These are phyloP conservation scores for Drosophila infuscata DNA, from an alignment of 2,888 invertebrate genomes.

Conservation along the genomic window DNA sequence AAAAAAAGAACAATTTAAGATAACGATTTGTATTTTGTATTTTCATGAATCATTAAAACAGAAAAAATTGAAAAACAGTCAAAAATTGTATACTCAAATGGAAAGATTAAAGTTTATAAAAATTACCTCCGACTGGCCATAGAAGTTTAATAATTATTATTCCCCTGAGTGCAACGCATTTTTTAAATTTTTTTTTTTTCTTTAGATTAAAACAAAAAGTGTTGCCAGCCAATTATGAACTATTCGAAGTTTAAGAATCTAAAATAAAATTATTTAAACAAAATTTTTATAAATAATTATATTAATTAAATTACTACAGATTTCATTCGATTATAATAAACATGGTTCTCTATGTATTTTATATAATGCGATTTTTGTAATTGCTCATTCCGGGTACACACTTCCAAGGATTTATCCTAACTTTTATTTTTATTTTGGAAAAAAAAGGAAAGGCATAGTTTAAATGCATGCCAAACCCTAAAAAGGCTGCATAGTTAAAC, in stretches of 20 bases:
- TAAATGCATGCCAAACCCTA: conserved; percentile 62
- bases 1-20: conserved; percentile 19
- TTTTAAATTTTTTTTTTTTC: not conserved
- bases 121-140: conserved; percentile 30
- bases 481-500: conserved; percentile 62
- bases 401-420: conserved; percentile 12
- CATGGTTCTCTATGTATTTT: conserved; percentile 35
- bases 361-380: conserved; percentile 26
- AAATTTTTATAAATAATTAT: conserved; percentile 69
- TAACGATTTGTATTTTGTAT: conserved; percentile 24
- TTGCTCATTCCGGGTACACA: conserved; percentile 21
- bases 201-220: conserved; percentile 5
- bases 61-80: conserved; percentile 11
- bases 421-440: not conserved
- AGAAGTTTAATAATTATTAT: conserved; percentile 20
- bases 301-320: conserved; percentile 71
- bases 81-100: conserved; percentile 22
- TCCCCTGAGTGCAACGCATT: conserved; percentile 48
- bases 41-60: conserved; percentile 20
- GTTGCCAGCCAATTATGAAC: conserved; percentile 11
- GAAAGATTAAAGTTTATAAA: conserved; percentile 31
- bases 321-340: conserved; percentile 73
- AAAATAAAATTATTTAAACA: conserved; percentile 49
- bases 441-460: conserved; percentile 33
- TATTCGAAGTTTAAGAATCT: conserved; percentile 30